phyloP scores from a whole-genome alignment of 2,113 vertebrate genomes.

The Megaceryle torquata region DNA sequence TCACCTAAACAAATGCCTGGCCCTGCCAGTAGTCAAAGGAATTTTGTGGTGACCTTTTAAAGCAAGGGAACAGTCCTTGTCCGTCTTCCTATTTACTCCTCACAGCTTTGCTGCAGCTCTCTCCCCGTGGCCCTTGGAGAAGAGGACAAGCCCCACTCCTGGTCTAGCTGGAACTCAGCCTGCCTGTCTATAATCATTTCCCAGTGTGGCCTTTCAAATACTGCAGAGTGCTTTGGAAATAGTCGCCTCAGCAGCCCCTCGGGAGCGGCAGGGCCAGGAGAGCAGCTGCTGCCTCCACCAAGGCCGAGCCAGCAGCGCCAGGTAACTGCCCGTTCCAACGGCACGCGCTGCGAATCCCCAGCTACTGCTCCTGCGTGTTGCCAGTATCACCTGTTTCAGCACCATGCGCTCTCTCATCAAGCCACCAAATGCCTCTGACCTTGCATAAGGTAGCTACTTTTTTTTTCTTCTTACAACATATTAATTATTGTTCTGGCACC shows the following conservation, averaged over 20 bases:
- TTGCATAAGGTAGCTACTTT: background rate
- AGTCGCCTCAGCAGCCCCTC: background rate
- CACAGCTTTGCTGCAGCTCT: background rate
- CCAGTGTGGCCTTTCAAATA: fast-evolving
- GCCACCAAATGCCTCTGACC: constrained; percentile 24
- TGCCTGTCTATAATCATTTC: background rate
- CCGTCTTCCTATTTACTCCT: background rate
- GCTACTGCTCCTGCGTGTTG: background rate
- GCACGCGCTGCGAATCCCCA: background rate
- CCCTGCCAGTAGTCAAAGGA: no score
- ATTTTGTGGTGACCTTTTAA: background rate
- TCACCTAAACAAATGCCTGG: no score
- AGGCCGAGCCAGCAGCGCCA: background rate
- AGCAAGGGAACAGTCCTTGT: background rate
- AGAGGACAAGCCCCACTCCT: fast-evolving
- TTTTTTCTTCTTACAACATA: constrained; percentile 15
- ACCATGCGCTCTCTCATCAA: background rate
- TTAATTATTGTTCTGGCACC: constrained; percentile 62
- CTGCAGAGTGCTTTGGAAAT: fast-evolving
- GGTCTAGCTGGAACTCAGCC: background rate
- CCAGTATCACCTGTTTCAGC: background rate
- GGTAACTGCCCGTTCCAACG: fast-evolving
- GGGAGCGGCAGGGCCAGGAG: background rate
- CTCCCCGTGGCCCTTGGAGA: background rate
- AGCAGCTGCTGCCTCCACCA: background rate